Base-by-base conservation (phyloP, 2,113 vertebrate species). In the Trichechus manatus region DNA sequence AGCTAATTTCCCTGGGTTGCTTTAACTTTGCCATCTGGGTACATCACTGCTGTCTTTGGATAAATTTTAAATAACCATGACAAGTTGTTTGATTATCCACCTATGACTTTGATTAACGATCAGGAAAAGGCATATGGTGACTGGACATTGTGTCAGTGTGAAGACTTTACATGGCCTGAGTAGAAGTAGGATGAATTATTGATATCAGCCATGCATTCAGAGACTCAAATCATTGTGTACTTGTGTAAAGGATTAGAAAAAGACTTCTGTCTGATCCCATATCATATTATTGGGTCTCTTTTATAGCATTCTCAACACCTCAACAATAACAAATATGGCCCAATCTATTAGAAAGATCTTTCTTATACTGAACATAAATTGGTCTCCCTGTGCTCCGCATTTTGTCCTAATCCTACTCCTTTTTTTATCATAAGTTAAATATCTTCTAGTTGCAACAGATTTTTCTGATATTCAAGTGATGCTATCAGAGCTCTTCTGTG, bases 21-120 rank as follows among this genome's bases (percentile, higher is more conserved):
- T 96, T 87, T 78, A 80, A 72, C 3, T 31, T 22, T 81, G 23
- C 59, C 70, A 77, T 87, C 75, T 72, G 78, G 66, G 95, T 29
- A 72, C n/a, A 56, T 74, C 61, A 44, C 47, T 23, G 1, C 47
- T 80, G n/a, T 89, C 79, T 91, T 82, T 87, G 33, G 29, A 59
- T 59, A 72, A 72, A 25, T 72, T 87, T 81, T 87, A 88, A 80
- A 85, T 63, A 89, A 33, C 63, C 63, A 68, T 50, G 77, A 53
- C 82, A 59, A 88, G 50, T 44, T 70, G 7, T 36, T 64, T 74
- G 53, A n/a, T 85, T 86, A 25, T 85, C n/a, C 31, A n/a, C 42
- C 22, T 64, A n/a, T 63, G 20, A 50, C 47, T 66, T 25, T 96
- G 39, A 77, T 85, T 63, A 33, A 39, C 63, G 3, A 66, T 53